A percentile compares a stretch with the other conserved stretches of the same genome.
Evolutionary conservation across 2,797 vertebrate genomes (phyloP).

Genomic region (Neosalanx taihuensis): DNA sequence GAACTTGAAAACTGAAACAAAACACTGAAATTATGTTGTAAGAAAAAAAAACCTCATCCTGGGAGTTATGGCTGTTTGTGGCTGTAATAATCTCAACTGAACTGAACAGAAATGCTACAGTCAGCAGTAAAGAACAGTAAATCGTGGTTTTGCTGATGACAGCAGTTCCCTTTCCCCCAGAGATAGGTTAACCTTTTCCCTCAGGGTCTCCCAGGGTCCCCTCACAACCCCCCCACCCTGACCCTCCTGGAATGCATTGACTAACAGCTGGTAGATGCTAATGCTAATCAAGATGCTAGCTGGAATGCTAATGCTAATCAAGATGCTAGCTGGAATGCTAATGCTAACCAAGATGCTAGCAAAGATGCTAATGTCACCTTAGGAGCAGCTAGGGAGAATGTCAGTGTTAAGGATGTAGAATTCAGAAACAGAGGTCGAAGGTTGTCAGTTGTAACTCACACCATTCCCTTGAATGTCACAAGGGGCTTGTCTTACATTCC

Average conservation of each 20-base stretch:
- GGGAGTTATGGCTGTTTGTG: no score
- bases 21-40: no score
- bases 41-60: no score
- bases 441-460: conserved; percentile 58
- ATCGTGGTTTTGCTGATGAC: conserved; percentile 45
- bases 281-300: not conserved
- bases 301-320: not conserved
- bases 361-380: not conserved
- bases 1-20: no score
- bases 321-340: conserved; percentile 17
- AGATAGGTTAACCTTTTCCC: conserved; percentile 33
- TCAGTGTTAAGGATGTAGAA: no score
- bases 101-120: not conserved
- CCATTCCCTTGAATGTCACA: conserved; percentile 69
- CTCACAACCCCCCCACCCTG: conserved; percentile 20
- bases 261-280: conserved; percentile 56
- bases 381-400: not conserved
- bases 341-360: conserved; percentile 33
- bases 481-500: conserved; percentile 70
- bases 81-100: not conserved
- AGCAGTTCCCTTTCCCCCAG: conserved; percentile 34
- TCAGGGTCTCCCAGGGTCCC: conserved; percentile 1
- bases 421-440: not conserved
- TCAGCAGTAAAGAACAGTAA: conserved; percentile 39
- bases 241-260: conserved; percentile 57